Percentiles rank a stretch among this genome's conserved stretches.
Conservation (phyloP, 1,140 invertebrate species). For the Brachionus rubens region DNA sequence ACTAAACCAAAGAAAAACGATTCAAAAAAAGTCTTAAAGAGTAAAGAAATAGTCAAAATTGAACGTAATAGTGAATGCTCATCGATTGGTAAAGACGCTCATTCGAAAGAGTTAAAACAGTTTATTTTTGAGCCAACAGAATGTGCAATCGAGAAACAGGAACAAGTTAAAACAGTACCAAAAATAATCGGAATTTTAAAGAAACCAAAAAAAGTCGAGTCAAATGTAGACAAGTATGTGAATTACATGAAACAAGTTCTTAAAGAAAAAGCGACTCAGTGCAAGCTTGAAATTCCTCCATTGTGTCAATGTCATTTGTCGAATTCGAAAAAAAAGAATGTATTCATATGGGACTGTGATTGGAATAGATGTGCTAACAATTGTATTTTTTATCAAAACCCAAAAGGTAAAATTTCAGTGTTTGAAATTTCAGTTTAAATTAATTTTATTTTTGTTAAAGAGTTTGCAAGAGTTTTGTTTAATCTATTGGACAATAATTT, state of each 20-base stretch:
- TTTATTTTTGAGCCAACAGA: not conserved
- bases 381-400: conserved; percentile 39
- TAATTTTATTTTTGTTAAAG: conserved; percentile 14
- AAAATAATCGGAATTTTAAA: not conserved
- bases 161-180: not conserved
- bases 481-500: not conserved
- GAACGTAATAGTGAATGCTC: not conserved
- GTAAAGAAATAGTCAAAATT: not conserved
- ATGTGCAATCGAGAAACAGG: not conserved
- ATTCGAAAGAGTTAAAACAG: not conserved
- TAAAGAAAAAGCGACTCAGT: not conserved
- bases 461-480: conserved; percentile 5
- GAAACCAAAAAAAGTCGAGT: not conserved
- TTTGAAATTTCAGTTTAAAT: not conserved
- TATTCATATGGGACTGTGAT: not conserved
- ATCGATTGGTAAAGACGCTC: not conserved
- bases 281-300: not conserved
- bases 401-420: conserved; percentile 28
- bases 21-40: not conserved
- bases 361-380: conserved; percentile 40
- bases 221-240: conserved; percentile 2
- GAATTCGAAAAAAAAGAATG: not conserved
- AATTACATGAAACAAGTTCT: not conserved
- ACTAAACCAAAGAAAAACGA: not conserved
- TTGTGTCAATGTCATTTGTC: conserved; percentile 20